Evolutionary conservation across 2,888 invertebrate species (phyloP).

Genomic region (Exocentrus adspersus): DNA sequence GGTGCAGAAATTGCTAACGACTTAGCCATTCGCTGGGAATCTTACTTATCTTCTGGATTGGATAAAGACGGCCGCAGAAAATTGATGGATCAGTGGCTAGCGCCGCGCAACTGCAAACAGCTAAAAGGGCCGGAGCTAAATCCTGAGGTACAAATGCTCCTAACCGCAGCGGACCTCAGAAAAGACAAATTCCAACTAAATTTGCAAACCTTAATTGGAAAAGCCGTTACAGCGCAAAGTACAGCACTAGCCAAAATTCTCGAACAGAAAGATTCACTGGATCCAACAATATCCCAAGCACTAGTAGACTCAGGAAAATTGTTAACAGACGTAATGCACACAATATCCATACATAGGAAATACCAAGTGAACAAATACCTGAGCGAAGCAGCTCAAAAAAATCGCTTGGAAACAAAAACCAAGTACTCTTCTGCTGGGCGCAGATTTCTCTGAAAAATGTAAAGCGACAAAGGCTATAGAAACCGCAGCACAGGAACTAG

Average conservation of each 20-base stretch:
- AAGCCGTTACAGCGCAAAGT: not conserved
- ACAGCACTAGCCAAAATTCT: not conserved
- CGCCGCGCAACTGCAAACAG: too few relatives aligned
- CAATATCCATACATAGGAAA: not conserved
- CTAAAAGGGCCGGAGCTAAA: too few relatives aligned
- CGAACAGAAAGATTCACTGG: not conserved
- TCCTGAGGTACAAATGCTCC: too few relatives aligned
- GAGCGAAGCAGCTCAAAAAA: not conserved
- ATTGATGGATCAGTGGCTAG: too few relatives aligned
- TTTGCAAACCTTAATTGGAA: not conserved
- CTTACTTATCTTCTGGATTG: too few relatives aligned
- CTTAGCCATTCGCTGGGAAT: too few relatives aligned
- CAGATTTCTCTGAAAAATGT: too few relatives aligned
- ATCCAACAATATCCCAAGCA: not conserved
- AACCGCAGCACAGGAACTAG: not conserved
- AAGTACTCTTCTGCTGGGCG: too few relatives aligned
- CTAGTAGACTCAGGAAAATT: not conserved
- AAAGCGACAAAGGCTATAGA: not conserved
- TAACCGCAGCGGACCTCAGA: too few relatives aligned
- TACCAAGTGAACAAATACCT: not conserved
- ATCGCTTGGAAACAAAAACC: not conserved
- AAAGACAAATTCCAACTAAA: not conserved
- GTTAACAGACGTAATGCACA: not conserved
- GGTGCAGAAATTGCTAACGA: too few relatives aligned
- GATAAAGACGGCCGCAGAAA: too few relatives aligned